Evolutionary conservation across 1,140 invertebrate species (phyloP).

Genomic region (Aphaenogaster rudis): DNA sequence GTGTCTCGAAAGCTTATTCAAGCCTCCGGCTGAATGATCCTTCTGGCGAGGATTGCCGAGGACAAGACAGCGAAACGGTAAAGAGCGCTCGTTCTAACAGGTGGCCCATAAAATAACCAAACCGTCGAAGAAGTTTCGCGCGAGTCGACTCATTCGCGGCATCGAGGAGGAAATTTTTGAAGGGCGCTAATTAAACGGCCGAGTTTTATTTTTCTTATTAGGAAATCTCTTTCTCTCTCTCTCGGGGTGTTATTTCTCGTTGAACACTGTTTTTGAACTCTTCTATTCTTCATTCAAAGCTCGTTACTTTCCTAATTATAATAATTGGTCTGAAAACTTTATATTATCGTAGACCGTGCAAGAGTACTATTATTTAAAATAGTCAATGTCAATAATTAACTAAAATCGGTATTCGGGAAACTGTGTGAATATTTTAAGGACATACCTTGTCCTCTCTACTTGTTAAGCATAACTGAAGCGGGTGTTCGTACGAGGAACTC

Average conservation of each 20-base stretch:
- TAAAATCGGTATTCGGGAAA: not conserved
- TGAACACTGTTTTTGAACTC: not conserved
- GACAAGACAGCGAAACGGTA: conserved; percentile 35
- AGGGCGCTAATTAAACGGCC: conserved; percentile 42
- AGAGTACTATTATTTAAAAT: not conserved
- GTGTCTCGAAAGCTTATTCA: conserved; percentile 14
- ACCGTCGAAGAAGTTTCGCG: conserved; percentile 65
- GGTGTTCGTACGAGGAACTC: not conserved
- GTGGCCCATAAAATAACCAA: conserved; percentile 76
- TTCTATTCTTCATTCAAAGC: not conserved
- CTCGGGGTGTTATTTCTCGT: conserved; percentile 4
- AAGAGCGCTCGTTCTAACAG: conserved; percentile 72
- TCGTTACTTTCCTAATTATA: not conserved
- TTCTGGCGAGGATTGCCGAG: conserved; percentile 20
- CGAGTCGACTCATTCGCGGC: conserved; percentile 11
- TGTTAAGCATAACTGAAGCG: not conserved
- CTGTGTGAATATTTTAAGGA: not conserved
- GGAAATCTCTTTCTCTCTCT: not conserved
- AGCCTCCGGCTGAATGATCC: conserved; percentile 10
- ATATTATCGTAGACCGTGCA: no score
- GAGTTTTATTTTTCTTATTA: not conserved
- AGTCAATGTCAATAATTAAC: conserved; percentile 2
- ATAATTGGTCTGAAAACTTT: not conserved
- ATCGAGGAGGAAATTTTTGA: conserved; percentile 53
- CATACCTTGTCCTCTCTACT: not conserved